These are phyloP conservation scores for Tachina lurida DNA, from an alignment of 2,888 invertebrate species.

Conservation along the genomic window DNA sequence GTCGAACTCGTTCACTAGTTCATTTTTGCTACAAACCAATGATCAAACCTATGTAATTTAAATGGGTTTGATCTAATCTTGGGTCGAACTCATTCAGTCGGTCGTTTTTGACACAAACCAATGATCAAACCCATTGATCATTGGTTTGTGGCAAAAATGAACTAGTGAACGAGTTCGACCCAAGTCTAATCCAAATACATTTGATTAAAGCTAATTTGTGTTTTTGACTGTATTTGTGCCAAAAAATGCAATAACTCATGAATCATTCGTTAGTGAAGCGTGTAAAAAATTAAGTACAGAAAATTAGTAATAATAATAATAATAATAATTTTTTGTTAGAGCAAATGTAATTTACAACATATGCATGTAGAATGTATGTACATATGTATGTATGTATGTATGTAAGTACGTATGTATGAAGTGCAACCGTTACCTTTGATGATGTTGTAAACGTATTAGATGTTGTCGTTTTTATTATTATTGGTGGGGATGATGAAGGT, in stretches of 20 bases:
- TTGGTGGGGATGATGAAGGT: conserved; percentile 54
- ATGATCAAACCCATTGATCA: no score
- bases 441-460: conserved; percentile 52
- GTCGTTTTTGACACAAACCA: no score
- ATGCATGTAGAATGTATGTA: conserved; percentile 1
- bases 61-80: no score
- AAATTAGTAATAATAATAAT: neutral
- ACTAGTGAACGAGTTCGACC: no score
- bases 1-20: no score
- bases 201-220: neutral
- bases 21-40: no score
- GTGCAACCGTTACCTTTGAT: conserved; percentile 69
- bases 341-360: conserved; percentile 5
- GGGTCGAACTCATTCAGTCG: no score
- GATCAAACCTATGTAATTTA: no score
- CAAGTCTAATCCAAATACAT: no score
- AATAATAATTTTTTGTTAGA: neutral
- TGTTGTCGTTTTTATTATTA: conserved; percentile 49
- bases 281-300: neutral
- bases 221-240: neutral
- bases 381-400: conserved; percentile 37
- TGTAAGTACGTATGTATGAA: conserved; percentile 52
- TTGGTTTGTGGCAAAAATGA: no score
- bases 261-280: neutral
- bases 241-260: neutral